Evolutionary conservation across 1,140 invertebrate genomes (phyloP), one percentile per base, ranked within the genome.

Genomic region (Onthophagus taurus): DNA sequence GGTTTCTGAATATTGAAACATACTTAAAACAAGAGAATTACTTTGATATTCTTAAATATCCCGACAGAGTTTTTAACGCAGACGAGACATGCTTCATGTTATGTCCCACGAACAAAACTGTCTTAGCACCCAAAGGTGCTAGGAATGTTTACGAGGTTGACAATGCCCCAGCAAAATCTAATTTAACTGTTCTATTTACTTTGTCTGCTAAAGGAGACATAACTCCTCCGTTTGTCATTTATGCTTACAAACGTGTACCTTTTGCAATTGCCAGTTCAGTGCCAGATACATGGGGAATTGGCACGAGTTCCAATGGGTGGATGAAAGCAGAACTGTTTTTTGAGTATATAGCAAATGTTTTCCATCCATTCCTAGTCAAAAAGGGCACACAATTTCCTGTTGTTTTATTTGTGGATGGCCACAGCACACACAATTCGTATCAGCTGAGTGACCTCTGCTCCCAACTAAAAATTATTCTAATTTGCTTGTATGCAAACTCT

Each of bases 261-360:
- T n/a, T 37, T 13, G 39, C 51, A 18, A 56, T 65, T 33, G 48
- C 45, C 6, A 42, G 49, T 11, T 52, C 41, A 35, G 47, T 65
- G 14, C 61, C 61, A 4, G 20, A 48, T 41, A 30, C 36, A 18
- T 67, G 61, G 63, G 60, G 55, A 12, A 44, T 62, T 23, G 58
- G 62, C 8, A 39, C 30, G 9, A 55, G 53, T 42, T 54, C 57
- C 9, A 62, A 36, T 35, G 58, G 64, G 3, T 67, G 63, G 64
- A 67, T 65, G 64, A 68, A 44, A 35, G 41, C 47, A 18, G 53
- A 57, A 49, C 14, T 53, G 3, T 66, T 67, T 48, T 65, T 55
- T 44, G 61, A 66, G 43, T 67, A 61, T 42, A 51, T 64, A 23
- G 44, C 45, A 37, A 59, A 65, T 47, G 47, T 60, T 14, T 57